Evolutionary conservation across 2,113 vertebrate species (phyloP).

Genomic region (Saiga tatarica): DNA sequence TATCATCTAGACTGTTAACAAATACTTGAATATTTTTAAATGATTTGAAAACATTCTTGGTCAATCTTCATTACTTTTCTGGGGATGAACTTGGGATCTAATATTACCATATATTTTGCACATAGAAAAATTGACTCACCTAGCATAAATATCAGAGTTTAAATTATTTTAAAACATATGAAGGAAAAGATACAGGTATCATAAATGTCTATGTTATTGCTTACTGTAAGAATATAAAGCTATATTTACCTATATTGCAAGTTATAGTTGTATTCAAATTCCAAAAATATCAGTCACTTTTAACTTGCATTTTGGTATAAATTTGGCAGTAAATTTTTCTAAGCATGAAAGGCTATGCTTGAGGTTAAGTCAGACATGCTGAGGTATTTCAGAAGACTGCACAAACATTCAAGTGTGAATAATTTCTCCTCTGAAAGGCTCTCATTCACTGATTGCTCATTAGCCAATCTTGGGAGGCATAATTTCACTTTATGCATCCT

Average conservation of each 20-base stretch:
- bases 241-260: not conserved
- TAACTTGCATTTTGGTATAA: not conserved
- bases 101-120: not conserved
- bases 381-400: not conserved
- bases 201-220: not conserved
- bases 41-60: conserved; percentile 20
- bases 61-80: not conserved
- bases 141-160: not conserved
- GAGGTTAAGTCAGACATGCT: not conserved
- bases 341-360: not conserved
- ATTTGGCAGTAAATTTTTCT: not conserved
- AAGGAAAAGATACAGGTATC: not conserved
- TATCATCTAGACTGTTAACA: not conserved
- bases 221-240: not conserved
- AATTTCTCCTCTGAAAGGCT: not conserved
- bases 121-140: not conserved
- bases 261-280: not conserved
- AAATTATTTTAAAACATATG: not conserved
- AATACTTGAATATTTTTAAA: conserved; percentile 10
- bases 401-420: not conserved
- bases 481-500: not conserved
- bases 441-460: not conserved
- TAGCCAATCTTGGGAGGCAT: not conserved
- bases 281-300: not conserved
- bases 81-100: not conserved